Conservation (phyloP, 2,113 vertebrate genomes). For the Myocastor coypus region DNA sequence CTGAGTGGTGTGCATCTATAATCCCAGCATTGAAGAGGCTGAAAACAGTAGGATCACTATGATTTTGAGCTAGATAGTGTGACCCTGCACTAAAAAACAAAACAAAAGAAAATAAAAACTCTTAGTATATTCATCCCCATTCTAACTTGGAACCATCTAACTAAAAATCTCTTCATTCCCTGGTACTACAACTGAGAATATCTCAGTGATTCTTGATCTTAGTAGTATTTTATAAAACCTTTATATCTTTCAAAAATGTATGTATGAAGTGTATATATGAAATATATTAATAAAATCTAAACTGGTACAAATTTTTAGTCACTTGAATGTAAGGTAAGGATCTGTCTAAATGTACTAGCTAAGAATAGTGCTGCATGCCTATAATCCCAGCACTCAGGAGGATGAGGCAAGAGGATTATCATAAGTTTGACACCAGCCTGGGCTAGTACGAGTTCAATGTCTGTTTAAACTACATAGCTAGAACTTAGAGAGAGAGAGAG, state of each 20-base stretch:
- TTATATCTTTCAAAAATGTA: not conserved
- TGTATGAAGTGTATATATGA: not conserved
- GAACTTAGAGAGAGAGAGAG: not conserved
- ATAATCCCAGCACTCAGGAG: not conserved
- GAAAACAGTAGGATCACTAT: too few relatives aligned
- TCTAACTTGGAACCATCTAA: not conserved
- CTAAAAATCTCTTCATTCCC: not conserved
- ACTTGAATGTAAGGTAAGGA: slow-evolving; percentile 20
- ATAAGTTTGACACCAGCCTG: not conserved
- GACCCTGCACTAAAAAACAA: too few relatives aligned
- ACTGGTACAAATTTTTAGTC: not conserved
- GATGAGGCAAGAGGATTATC: not conserved
- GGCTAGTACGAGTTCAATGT: not conserved
- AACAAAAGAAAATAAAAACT: not conserved
- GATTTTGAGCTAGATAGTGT: too few relatives aligned
- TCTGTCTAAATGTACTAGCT: not conserved
- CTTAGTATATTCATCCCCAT: not conserved
- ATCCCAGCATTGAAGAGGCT: too few relatives aligned
- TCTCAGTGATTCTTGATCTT: slow-evolving; percentile 47
- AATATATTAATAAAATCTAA: slow-evolving; percentile 33
- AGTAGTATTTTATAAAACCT: slow-evolving; percentile 16
- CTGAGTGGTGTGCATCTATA: too few relatives aligned
- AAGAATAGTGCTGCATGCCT: not conserved
- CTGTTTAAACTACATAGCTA: not conserved
- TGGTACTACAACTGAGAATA: not conserved